A percentile compares a stretch with the other conserved stretches of the same genome.
These are phyloP conservation scores for Anastrepha obliqua DNA, from an alignment of 1,140 invertebrate species.

Conservation along the genomic window DNA sequence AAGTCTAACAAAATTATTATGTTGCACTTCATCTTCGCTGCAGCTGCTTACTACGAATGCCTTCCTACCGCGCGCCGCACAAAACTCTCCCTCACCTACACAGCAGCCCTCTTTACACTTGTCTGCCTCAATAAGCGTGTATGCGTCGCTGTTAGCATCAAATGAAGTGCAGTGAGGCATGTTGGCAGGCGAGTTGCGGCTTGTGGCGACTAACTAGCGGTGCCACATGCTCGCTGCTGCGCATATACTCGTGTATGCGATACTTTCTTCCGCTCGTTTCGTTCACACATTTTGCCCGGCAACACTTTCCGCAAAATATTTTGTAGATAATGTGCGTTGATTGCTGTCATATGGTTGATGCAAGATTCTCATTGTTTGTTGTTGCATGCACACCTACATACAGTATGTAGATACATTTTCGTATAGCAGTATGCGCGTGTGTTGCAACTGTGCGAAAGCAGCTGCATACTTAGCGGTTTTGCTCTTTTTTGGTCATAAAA, in stretches of 20 bases:
- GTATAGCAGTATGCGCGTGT: background rate
- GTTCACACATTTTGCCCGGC: background rate
- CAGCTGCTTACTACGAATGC: background rate
- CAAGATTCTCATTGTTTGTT: background rate
- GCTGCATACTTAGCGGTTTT: background rate
- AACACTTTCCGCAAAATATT: conserved; percentile 16
- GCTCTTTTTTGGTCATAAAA: conserved; percentile 2
- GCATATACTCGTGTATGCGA: background rate
- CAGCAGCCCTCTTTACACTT: background rate
- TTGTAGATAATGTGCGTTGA: conserved; percentile 27
- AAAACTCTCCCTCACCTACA: background rate
- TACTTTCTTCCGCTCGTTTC: background rate
- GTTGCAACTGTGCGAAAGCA: conserved; percentile 24
- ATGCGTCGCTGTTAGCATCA: conserved; percentile 12
- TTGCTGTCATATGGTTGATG: conserved; percentile 21
- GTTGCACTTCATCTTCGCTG: background rate
- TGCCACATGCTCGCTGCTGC: conserved; percentile 20
- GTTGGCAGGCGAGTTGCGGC: conserved; percentile 19
- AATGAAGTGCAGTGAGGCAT: conserved; percentile 34
- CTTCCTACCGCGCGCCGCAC: background rate
- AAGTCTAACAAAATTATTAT: conserved; percentile 23
- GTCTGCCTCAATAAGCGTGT: background rate
- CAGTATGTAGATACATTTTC: too few species aligned
- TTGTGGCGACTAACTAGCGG: conserved; percentile 26
- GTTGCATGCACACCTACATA: background rate